A percentile compares a stretch with the other conserved stretches of the same genome.
Conservation (phyloP, 2,888 invertebrate genomes). For the Aethes cnicana region DNA sequence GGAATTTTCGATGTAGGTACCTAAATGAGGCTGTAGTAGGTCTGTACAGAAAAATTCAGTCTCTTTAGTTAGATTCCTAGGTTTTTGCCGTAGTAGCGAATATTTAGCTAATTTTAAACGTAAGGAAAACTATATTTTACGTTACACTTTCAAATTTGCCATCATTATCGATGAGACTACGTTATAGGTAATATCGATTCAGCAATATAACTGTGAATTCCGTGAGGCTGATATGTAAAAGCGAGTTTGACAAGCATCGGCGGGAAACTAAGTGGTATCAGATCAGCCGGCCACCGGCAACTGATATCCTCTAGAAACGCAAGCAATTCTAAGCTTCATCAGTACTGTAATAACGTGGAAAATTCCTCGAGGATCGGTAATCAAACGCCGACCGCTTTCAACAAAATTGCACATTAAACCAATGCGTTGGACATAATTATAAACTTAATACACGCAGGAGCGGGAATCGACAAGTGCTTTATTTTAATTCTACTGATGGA, state of each 20-base stretch:
- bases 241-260: slow-evolving; percentile 46
- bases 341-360: neutral
- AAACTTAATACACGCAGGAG: slow-evolving; percentile 29
- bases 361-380: neutral
- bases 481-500: slow-evolving; percentile 34
- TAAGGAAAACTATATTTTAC: too few species aligned
- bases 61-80: too few species aligned
- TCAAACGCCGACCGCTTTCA: slow-evolving; percentile 36
- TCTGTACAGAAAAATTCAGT: too few species aligned
- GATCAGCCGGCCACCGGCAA: slow-evolving; percentile 37
- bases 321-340: slow-evolving; percentile 27
- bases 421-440: slow-evolving; percentile 39
- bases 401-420: slow-evolving; percentile 44
- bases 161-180: too few species aligned
- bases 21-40: too few species aligned
- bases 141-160: too few species aligned
- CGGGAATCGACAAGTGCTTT: slow-evolving; percentile 25
- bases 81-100: too few species aligned
- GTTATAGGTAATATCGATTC: neutral
- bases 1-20: too few species aligned
- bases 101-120: too few species aligned
- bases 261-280: slow-evolving; percentile 43
- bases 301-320: slow-evolving; percentile 31
- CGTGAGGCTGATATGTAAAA: slow-evolving; percentile 9
- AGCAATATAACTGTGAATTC: neutral